Conservation (phyloP, 64 coral and sea anemone species). For the Stylophora pistillata region DNA sequence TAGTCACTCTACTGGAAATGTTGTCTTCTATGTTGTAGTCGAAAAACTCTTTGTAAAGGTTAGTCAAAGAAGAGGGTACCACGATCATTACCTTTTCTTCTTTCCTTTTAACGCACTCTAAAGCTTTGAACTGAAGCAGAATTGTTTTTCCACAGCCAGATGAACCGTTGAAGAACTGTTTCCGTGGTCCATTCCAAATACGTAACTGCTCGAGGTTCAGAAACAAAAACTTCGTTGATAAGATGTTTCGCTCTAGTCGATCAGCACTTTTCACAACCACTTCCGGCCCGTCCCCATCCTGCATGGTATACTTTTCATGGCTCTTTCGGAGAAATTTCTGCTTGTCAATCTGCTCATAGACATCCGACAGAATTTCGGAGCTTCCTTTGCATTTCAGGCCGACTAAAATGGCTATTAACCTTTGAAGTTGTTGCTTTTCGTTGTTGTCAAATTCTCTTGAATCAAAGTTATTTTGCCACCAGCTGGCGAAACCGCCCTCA, state of each 20-base stretch:
- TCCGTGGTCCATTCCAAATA: background rate
- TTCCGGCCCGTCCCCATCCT: background rate
- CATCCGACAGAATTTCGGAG: background rate
- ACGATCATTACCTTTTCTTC: background rate
- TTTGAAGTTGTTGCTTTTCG: conserved; percentile 3
- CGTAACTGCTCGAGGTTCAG: conserved; percentile 30
- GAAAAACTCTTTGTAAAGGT: conserved; percentile 16
- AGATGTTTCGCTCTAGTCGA: background rate
- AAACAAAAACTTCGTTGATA: conserved; percentile 19
- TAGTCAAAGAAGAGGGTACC: conserved; percentile 2
- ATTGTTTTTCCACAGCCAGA: conserved; percentile 27
- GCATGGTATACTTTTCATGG: background rate
- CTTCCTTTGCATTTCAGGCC: background rate
- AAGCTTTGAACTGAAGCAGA: conserved; percentile 45
- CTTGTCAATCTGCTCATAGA: conserved; percentile 9
- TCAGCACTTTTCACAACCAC: background rate
- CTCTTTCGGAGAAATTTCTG: conserved; percentile 25
- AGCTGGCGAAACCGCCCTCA: background rate
- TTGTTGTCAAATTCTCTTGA: background rate
- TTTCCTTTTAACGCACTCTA: background rate
- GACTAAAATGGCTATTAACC: background rate
- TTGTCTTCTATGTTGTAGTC: background rate
- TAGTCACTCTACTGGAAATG: conserved; percentile 1
- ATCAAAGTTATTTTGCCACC: conserved; percentile 6
- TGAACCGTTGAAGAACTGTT: conserved; percentile 24